A percentile compares a stretch with the other conserved stretches of the same genome.
Evolutionary conservation across 2,888 invertebrate species (phyloP).

Genomic region (Apotomis capreana): DNA sequence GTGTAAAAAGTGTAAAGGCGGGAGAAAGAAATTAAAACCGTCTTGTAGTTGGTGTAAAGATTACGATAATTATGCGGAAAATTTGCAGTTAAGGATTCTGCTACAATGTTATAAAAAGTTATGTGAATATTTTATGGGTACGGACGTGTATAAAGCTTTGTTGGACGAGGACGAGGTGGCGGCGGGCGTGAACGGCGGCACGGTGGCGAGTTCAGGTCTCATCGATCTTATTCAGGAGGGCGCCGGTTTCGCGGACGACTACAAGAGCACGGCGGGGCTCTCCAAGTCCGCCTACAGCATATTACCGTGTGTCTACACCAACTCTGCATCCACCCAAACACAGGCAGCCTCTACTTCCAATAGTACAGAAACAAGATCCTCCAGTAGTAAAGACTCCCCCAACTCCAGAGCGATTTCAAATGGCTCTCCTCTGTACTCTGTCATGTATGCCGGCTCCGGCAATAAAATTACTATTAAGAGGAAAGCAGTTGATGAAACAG

Average conservation of each 20-base stretch:
- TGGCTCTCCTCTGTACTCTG: conserved; percentile 85
- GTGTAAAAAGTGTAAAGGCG: conserved; percentile 92
- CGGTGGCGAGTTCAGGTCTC: conserved; percentile 83
- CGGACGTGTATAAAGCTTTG: conserved; percentile 86
- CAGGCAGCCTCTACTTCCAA: conserved; percentile 68
- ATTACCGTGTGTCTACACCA: conserved; percentile 88
- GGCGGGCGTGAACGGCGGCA: conserved; percentile 79
- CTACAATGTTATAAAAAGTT: conserved; percentile 95
- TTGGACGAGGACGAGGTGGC: conserved; percentile 80
- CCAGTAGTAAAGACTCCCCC: conserved; percentile 69
- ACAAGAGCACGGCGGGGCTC: conserved; percentile 88
- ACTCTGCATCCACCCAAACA: conserved; percentile 81
- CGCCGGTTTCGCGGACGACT: conserved; percentile 89
- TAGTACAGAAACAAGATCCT: conserved; percentile 62
- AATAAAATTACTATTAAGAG: conserved; percentile 93
- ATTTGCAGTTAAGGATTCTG: conserved; percentile 90
- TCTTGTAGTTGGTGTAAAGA: conserved; percentile 94
- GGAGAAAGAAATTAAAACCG: conserved; percentile 92
- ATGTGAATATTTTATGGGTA: conserved; percentile 91
- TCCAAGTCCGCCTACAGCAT: conserved; percentile 90
- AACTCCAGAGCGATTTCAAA: conserved; percentile 72
- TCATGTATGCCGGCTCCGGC: conserved; percentile 90
- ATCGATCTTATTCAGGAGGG: conserved; percentile 92
- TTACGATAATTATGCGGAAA: conserved; percentile 91
- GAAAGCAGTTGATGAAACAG: conserved; percentile 85